Conservation (phyloP, 2,888 invertebrate genomes). For the Frankliniella fusca region DNA sequence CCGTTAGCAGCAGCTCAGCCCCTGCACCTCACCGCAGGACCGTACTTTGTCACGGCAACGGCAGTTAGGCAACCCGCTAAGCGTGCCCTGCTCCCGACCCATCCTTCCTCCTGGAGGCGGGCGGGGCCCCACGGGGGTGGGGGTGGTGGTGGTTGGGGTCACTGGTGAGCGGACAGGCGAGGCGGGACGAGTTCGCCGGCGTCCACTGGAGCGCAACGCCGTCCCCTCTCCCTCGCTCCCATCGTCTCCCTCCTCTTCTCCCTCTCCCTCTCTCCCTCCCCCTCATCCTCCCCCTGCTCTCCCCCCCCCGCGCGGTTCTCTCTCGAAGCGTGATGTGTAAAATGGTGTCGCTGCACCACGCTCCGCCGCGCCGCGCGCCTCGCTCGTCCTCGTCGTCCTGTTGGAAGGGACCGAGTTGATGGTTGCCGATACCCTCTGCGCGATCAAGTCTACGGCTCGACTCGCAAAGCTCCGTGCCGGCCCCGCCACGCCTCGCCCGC, state of each 20-base stretch:
- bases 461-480: too few relatives aligned
- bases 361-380: background rate
- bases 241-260: background rate
- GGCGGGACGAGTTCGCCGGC: too few relatives aligned
- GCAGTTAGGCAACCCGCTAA: conserved; percentile 25
- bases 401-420: background rate
- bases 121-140: too few relatives aligned
- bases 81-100: background rate
- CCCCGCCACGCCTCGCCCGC: too few relatives aligned
- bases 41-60: conserved; percentile 25
- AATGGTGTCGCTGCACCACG: background rate
- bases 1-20: conserved; percentile 12
- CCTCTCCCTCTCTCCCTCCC: background rate
- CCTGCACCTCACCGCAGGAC: background rate
- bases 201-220: background rate
- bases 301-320: background rate
- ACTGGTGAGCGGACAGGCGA: too few relatives aligned
- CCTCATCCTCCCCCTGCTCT: background rate
- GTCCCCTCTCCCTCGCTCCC: background rate
- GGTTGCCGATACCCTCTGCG: background rate
- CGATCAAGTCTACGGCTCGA: too few relatives aligned
- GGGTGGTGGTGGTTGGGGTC: too few relatives aligned
- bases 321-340: background rate
- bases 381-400: background rate
- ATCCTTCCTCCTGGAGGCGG: background rate